These are phyloP conservation scores for Hydroisotoma schaefferi DNA, from an alignment of 2,888 invertebrate species.

Conservation along the genomic window DNA sequence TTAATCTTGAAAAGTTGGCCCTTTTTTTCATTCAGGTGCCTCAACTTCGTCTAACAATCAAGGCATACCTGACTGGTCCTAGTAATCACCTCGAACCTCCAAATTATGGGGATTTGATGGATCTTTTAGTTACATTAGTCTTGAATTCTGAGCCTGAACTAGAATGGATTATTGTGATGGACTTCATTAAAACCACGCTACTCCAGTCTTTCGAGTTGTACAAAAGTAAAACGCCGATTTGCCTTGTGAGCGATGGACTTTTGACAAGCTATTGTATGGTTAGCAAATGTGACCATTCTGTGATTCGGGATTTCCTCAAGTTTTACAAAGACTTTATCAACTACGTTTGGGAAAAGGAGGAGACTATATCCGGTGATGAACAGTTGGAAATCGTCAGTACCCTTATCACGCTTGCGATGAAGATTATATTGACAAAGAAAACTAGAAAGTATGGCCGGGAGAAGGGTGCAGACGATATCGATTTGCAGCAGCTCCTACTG, in stretches of 20 bases:
- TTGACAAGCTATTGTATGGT: neutral
- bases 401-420: neutral
- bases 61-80: neutral
- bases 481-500: constrained; percentile 10
- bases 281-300: neutral
- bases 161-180: constrained; percentile 1
- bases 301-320: constrained; percentile 8
- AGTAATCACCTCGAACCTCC: neutral
- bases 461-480: neutral
- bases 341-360: neutral
- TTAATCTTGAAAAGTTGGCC: constrained; percentile 6
- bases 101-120: neutral
- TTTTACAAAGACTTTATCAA: constrained; percentile 2
- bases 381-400: neutral
- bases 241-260: neutral
- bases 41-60: neutral
- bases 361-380: neutral
- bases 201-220: neutral
- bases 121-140: neutral
- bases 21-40: constrained; percentile 16
- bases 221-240: neutral
- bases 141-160: constrained; percentile 1
- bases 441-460: neutral
- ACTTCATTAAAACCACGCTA: constrained; percentile 1
- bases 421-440: neutral